Evolutionary conservation across 2,888 invertebrate species (phyloP), one percentile per base, ranked within the genome.

Genomic region (Tipula helvola): DNA sequence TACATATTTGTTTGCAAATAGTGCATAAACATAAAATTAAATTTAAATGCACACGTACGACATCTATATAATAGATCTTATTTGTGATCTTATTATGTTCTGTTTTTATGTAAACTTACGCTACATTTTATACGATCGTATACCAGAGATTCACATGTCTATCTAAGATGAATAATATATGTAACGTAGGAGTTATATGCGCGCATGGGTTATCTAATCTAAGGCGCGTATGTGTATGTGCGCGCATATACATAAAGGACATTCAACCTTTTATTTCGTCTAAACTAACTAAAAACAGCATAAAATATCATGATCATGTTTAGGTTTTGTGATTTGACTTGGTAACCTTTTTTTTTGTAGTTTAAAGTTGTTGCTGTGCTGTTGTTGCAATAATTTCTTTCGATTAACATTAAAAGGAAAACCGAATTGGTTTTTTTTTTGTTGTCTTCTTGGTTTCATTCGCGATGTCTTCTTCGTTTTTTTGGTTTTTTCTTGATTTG

Each of bases 381-480:
- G 18, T 71, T 71, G 71, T 71, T 71, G 71, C 71, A 71, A 71
- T 71, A 71, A 84, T 84, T 84, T 84, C 84, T 39, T 84, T 84
- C 71, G 84, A 84, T 84, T 41, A 84, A 84, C 84, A 39, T 84
- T 84, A 84, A 84, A 84, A 84, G 84, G 84, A 84, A 84, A 84
- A 84, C 84, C 84, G 84, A 84, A 16, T 39, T 71, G 71, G 18
- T 71, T 71, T 71, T 52, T 52, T 52, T 16, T 71, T 28, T 3
- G n/a, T n/a, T 13, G 8, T 71, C 71, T 28, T 28, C 71, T 71
- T 28, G 71, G 52, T 52, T 52, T 52, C 16, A 52, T 52, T 52
- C 52, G 52, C 52, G 52, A 52, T 28, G 28, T 71, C 71, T 71
- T 71, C 71, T 71, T 71, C 71, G 18, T 52, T 52, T 52, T 7